Base-by-base conservation (phyloP, 2,888 invertebrate genomes). In the Acronicta leporina region DNA sequence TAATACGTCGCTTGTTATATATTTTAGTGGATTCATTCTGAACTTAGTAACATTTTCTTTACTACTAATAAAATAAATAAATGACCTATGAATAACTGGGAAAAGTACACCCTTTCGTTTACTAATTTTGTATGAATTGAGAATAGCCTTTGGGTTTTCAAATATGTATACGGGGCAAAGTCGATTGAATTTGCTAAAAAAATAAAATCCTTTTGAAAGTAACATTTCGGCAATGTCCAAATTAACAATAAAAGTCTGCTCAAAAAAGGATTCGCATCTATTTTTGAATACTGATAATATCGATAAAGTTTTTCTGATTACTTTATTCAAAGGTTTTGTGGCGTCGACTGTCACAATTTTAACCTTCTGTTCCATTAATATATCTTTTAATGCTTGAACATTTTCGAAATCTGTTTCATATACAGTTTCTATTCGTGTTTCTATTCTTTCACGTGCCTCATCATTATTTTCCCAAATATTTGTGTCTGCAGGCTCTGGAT, bases 131-230 rank as follows among this genome's bases (percentile, higher is more conserved):
- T 92, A 96, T 77, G 95, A 91, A 79, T 95, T 90, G 16, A 78
- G 91, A 57, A 96, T 82, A 0, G 94, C 87, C 54, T 91, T 83
- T 41, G 91, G 86, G 63, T 95, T 89, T 74, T 95, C 92, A 77
- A 83, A 92, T 49, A 96, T 87, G 76, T 95, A 95, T 0, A 97
- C 96, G 0, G 97, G 97, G 81, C 96, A 96, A 77, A 95, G 93
- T 55, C 95, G 92, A 20, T 95, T 95, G 83, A 96, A 96, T 72
- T 95, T 95, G 81, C 96, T 96, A 16, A 95, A 81, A 65, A 96
- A 95, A 80, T 89, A 96, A 82, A 95, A 95, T 5, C 96, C 96
- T 64, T 88, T 88, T 2, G 88, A 80, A 40, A 96, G 77, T 44
- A 96, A 85, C 53, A 88, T 87, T 75, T 96, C 95, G 6, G 96